These are phyloP conservation scores for Heliothis virescens DNA, from an alignment of 1,140 invertebrate species.

Conservation along the genomic window DNA sequence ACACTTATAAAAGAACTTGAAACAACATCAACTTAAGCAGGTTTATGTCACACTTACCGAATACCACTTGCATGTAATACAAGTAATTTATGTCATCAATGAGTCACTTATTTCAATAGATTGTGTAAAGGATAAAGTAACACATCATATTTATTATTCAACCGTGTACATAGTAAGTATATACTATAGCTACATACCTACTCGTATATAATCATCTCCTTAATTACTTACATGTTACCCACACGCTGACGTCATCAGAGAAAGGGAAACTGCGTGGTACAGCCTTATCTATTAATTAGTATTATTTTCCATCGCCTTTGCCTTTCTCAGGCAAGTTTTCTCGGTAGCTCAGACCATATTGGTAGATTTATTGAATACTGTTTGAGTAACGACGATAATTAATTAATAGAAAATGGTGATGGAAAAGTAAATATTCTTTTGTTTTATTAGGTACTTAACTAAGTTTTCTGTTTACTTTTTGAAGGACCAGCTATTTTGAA, in stretches of 20 bases:
- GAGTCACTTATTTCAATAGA: constrained; percentile 4
- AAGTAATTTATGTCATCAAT: not conserved
- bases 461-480: too few species aligned
- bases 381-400: not conserved
- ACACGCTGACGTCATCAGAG: constrained; percentile 9
- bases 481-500: too few species aligned
- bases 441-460: not conserved
- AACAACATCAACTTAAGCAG: constrained; percentile 1
- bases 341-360: not conserved
- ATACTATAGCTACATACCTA: too few species aligned
- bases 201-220: too few species aligned
- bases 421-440: not conserved
- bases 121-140: not conserved
- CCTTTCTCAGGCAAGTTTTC: not conserved
- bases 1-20: too few species aligned
- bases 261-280: constrained; percentile 13
- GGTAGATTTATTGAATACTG: not conserved
- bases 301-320: not conserved
- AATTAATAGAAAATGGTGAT: not conserved
- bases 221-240: constrained; percentile 10
- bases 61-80: not conserved
- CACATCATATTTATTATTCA: not conserved
- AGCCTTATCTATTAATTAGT: constrained; percentile 10
- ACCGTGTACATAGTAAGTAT: not conserved
- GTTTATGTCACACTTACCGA: too few species aligned